Percentiles rank a stretch among this genome's conserved stretches.
These are phyloP conservation scores for Potamilus streckersoni DNA, from an alignment of 1,140 invertebrate species.

Conservation along the genomic window DNA sequence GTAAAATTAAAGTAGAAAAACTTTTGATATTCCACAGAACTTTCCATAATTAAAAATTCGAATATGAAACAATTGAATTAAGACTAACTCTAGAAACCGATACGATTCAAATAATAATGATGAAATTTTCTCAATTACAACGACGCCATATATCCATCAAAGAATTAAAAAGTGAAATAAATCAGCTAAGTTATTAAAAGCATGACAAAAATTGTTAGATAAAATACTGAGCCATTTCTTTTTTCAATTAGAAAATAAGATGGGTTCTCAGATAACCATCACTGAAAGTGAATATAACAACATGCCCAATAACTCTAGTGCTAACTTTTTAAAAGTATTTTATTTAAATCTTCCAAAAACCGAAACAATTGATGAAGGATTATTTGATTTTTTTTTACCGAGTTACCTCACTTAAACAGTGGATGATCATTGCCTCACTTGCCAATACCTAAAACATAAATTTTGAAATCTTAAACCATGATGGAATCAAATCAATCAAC, in stretches of 20 bases:
- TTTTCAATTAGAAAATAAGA: conserved; percentile 27
- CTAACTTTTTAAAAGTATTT: conserved; percentile 26
- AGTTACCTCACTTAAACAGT: conserved; percentile 31
- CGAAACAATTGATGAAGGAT: conserved; percentile 25
- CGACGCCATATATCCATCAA: not conserved
- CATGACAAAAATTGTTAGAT: conserved; percentile 29
- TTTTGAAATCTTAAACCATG: conserved; percentile 18
- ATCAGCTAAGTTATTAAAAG: conserved; percentile 19
- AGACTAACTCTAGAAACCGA: conserved; percentile 13
- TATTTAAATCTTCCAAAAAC: conserved; percentile 36
- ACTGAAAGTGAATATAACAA: conserved; percentile 13
- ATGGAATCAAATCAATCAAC: conserved; percentile 39
- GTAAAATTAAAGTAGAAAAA: conserved; percentile 26
- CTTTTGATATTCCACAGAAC: conserved; percentile 32
- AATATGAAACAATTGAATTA: conserved; percentile 16
- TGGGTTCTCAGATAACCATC: conserved; percentile 24
- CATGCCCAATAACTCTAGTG: not conserved
- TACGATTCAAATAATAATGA: conserved; percentile 19
- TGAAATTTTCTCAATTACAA: no score
- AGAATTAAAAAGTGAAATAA: conserved; percentile 15
- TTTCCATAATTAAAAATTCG: conserved; percentile 6
- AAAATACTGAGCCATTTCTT: conserved; percentile 28
- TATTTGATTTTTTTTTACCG: conserved; percentile 27
- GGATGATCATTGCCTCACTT: conserved; percentile 18
- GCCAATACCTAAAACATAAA: conserved; percentile 24